phyloP scores from a whole-genome alignment of 2,113 vertebrate species.

The Holacanthus passer region DNA sequence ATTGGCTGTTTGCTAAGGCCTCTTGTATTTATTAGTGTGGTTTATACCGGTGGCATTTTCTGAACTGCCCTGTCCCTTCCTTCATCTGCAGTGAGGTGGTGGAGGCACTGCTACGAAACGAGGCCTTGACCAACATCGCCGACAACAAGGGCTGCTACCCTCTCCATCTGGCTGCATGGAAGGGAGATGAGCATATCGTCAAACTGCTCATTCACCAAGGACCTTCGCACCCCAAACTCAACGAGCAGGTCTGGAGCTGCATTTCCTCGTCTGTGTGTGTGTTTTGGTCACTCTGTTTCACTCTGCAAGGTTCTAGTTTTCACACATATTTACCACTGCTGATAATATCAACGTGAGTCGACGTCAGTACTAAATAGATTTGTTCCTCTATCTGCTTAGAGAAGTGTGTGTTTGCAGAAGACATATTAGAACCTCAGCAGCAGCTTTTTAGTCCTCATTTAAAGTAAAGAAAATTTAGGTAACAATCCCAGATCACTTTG shows the following conservation, averaged over 20 bases:
- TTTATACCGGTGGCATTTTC: neutral
- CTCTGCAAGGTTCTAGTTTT: neutral
- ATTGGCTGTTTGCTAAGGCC: slow-evolving; percentile 27
- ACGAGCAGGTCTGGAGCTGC: slow-evolving; percentile 91
- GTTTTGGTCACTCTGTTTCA: neutral
- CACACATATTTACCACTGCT: neutral
- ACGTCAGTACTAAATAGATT: neutral
- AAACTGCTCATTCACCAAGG: slow-evolving; percentile 96
- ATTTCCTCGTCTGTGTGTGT: neutral
- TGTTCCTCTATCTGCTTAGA: neutral
- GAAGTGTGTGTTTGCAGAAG: neutral
- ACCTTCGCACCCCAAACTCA: slow-evolving; percentile 95
- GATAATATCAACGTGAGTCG: neutral
- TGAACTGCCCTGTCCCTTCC: slow-evolving; percentile 15
- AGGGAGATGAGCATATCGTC: slow-evolving; percentile 96
- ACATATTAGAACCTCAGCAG: neutral
- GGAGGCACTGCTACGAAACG: slow-evolving; percentile 93
- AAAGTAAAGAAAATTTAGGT: neutral
- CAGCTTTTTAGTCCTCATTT: neutral
- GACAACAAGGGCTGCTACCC: slow-evolving; percentile 99
- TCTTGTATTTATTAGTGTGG: slow-evolving; percentile 48
- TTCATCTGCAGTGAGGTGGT: slow-evolving; percentile 90
- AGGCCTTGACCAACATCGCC: slow-evolving; percentile 95
- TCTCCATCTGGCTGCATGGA: slow-evolving; percentile 97
- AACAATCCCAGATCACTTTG: neutral